These are phyloP conservation scores for Sclerurus mexicanus DNA, from an alignment of 2,113 vertebrate genomes.

Conservation along the genomic window DNA sequence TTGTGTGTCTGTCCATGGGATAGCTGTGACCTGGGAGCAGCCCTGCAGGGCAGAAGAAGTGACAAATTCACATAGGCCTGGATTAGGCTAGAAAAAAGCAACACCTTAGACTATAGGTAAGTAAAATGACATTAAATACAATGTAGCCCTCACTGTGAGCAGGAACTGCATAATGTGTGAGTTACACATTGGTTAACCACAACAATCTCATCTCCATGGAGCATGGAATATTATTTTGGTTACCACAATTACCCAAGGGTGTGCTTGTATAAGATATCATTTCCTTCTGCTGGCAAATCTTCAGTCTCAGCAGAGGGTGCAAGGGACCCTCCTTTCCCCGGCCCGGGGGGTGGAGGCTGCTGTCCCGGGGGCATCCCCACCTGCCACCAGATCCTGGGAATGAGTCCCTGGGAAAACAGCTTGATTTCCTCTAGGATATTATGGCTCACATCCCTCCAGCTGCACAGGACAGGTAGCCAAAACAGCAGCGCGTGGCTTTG, in stretches of 20 bases:
- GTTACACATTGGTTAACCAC: not conserved
- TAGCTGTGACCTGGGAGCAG: not conserved
- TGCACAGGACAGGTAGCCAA: not conserved
- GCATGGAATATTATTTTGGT: not conserved
- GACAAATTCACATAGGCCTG: not conserved
- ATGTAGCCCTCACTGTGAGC: not conserved
- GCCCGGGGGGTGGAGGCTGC: too few species aligned
- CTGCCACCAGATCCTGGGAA: not conserved
- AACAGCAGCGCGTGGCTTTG: accelerated
- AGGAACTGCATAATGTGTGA: not conserved
- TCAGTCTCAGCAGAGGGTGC: not conserved
- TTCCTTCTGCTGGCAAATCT: not conserved
- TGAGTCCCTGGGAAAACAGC: not conserved
- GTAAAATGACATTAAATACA: not conserved
- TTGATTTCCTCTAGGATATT: not conserved
- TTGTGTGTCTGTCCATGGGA: not conserved
- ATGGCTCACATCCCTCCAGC: not conserved
- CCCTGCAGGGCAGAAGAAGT: not conserved
- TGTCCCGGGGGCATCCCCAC: not conserved
- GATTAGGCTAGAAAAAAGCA: not conserved
- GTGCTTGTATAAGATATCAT: not conserved
- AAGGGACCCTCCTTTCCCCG: not conserved
- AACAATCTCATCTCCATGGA: not conserved
- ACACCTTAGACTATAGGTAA: not conserved
- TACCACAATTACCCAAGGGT: not conserved